Conservation (phyloP, 2,888 invertebrate species). For the Drosophila paranaensis region DNA sequence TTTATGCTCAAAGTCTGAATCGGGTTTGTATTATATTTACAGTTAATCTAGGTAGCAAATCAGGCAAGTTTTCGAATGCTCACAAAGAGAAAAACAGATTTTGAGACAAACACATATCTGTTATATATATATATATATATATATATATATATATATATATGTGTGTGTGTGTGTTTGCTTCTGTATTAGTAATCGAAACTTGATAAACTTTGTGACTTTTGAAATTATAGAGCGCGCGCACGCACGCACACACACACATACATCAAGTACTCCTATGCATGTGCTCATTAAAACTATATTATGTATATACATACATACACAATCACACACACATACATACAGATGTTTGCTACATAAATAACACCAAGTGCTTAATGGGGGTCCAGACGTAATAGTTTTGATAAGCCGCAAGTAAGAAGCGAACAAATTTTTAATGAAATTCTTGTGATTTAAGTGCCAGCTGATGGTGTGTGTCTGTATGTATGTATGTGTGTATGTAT, state of each 20-base stretch:
- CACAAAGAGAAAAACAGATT: slow-evolving; percentile 17
- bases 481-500: slow-evolving; percentile 5
- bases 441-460: slow-evolving; percentile 31
- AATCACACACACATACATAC: neutral
- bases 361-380: slow-evolving; percentile 17
- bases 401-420: slow-evolving; percentile 30
- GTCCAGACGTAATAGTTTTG: slow-evolving; percentile 31
- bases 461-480: slow-evolving; percentile 12
- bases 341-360: neutral
- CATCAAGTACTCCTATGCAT: slow-evolving; percentile 21
- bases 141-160: neutral
- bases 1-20: slow-evolving; percentile 7
- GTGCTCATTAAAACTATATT: slow-evolving; percentile 42
- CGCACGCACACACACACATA: slow-evolving; percentile 9
- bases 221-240: slow-evolving; percentile 4
- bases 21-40: slow-evolving; percentile 2
- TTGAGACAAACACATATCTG: slow-evolving; percentile 3
- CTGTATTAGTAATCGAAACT: slow-evolving; percentile 50
- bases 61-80: slow-evolving; percentile 1
- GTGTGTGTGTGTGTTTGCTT: neutral
- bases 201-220: slow-evolving; percentile 73
- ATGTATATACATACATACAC: neutral
- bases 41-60: slow-evolving; percentile 3
- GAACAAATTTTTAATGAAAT: slow-evolving; percentile 25
- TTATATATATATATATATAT: neutral